A percentile compares a stretch with the other conserved stretches of the same genome.
These are phyloP conservation scores for Eurystomus glaucurus DNA, from an alignment of 2,797 vertebrate species.

Conservation along the genomic window DNA sequence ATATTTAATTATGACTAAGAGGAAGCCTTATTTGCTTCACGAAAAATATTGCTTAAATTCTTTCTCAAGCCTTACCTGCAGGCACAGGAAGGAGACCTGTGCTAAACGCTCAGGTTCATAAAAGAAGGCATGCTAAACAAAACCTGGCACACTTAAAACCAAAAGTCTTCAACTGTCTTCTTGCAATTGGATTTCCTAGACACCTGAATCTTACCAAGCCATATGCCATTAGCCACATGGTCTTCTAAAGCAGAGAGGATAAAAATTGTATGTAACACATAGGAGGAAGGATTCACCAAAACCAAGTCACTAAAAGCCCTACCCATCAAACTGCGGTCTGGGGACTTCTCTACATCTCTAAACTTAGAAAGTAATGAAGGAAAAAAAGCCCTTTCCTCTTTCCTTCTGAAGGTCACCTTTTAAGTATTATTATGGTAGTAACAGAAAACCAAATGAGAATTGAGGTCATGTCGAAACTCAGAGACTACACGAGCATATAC, in stretches of 20 bases:
- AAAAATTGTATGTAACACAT: neutral
- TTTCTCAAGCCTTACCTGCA: neutral
- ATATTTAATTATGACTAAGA: neutral
- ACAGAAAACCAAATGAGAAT: neutral
- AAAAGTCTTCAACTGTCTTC: neutral
- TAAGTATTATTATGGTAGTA: neutral
- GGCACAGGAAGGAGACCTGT: neutral
- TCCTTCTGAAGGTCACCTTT: neutral
- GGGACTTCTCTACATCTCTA: neutral
- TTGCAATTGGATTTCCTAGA: neutral
- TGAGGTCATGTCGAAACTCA: neutral
- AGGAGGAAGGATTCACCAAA: neutral
- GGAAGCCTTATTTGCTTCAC: neutral
- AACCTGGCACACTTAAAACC: neutral
- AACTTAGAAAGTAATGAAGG: neutral
- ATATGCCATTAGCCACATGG: neutral
- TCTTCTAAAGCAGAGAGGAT: neutral
- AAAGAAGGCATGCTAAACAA: neutral
- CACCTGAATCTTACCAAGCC: neutral
- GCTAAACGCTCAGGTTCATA: neutral
- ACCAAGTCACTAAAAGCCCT: neutral
- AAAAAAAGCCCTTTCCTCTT: neutral
- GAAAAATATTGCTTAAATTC: neutral
- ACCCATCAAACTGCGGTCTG: neutral
- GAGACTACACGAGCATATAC: neutral